These are phyloP conservation scores for Zaprionus ornatus DNA, from an alignment of 1,140 invertebrate genomes.

Conservation along the genomic window DNA sequence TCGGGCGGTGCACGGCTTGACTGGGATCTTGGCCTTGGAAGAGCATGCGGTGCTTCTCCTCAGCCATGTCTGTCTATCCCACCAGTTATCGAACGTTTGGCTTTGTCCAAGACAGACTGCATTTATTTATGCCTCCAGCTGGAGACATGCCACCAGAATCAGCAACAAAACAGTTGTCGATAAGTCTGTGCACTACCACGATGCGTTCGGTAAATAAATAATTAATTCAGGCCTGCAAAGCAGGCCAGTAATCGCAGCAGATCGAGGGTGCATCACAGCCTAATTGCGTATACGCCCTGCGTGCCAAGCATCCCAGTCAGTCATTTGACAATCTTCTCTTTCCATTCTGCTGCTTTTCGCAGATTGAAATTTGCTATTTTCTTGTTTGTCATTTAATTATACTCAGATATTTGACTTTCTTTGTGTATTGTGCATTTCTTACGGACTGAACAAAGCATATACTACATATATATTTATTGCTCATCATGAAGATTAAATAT, in stretches of 20 bases:
- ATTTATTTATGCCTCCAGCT: conserved; percentile 7
- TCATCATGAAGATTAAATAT: too few species aligned
- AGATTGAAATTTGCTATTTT: too few species aligned
- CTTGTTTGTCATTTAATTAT: too few species aligned
- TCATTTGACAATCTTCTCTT: too few species aligned
- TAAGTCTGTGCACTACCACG: conserved; percentile 19
- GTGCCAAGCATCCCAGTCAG: background rate
- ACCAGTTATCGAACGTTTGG: conserved; percentile 31
- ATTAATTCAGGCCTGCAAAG: conserved; percentile 12
- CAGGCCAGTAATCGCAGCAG: background rate
- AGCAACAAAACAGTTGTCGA: conserved; percentile 55
- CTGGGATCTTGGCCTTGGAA: conserved; percentile 54
- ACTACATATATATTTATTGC: too few species aligned
- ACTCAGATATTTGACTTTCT: too few species aligned
- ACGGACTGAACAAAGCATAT: too few species aligned
- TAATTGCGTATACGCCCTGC: background rate
- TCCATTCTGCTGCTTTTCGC: too few species aligned
- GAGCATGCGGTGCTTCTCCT: conserved; percentile 62
- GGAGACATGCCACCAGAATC: background rate
- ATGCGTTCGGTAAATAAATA: background rate
- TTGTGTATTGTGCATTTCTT: too few species aligned
- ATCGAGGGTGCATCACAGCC: background rate
- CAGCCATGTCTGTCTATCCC: conserved; percentile 38
- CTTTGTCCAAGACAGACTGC: background rate
- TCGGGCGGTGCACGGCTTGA: background rate